These are phyloP conservation scores for Hydrocynus forskahlii DNA, from an alignment of 2,797 vertebrate species.

Conservation along the genomic window DNA sequence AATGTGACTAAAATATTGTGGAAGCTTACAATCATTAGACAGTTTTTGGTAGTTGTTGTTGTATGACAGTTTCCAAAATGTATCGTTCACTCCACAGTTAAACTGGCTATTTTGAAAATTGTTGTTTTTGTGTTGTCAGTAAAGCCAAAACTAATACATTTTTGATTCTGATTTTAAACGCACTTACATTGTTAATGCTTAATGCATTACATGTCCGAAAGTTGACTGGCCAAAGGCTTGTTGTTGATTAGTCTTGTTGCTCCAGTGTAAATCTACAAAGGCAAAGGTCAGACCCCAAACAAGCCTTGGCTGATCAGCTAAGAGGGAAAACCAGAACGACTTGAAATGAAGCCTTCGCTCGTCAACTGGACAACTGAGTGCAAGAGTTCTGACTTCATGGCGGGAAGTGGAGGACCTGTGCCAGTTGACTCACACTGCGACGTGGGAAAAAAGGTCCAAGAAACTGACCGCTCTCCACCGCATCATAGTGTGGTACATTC, in stretches of 20 bases:
- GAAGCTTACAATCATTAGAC: not conserved
- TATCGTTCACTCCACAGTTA: too few species aligned
- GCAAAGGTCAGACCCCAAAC: not conserved
- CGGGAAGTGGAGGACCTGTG: constrained; percentile 33
- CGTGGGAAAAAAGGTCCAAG: constrained; percentile 41
- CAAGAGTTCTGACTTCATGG: constrained; percentile 28
- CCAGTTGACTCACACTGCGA: constrained; percentile 39
- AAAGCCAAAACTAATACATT: too few species aligned
- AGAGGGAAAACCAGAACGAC: not conserved
- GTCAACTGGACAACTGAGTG: constrained; percentile 18
- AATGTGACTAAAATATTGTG: not conserved
- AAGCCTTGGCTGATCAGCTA: not conserved
- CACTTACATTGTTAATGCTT: too few species aligned
- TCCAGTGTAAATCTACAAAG: not conserved
- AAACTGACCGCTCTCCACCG: constrained; percentile 36
- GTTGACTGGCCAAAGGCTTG: too few species aligned
- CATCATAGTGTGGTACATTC: constrained; percentile 46
- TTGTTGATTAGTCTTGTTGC: not conserved
- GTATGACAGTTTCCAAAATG: too few species aligned
- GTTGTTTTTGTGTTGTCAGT: too few species aligned
- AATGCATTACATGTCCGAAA: too few species aligned
- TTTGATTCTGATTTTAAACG: too few species aligned
- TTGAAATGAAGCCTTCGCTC: not conserved
- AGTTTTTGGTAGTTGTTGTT: too few species aligned
- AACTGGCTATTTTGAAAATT: too few species aligned